Percentiles rank a stretch among this genome's conserved stretches.
phyloP scores from a whole-genome alignment of 2,888 invertebrate species.

The Julus scanicus region DNA sequence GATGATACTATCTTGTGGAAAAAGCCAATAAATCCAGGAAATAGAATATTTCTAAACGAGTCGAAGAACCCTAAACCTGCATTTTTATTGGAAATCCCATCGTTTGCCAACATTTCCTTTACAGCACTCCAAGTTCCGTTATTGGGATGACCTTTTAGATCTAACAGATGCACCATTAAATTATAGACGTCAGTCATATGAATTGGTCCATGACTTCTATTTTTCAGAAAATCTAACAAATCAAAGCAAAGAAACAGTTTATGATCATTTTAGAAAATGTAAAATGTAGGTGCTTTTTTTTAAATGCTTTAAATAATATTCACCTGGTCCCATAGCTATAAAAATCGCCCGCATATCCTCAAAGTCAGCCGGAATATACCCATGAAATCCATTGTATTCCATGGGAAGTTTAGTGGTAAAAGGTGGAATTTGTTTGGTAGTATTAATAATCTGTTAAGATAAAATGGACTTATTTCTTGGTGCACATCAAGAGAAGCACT shows the following conservation, averaged over 20 bases:
- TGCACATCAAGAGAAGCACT: background rate
- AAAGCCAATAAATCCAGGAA: background rate
- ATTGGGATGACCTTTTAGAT: slow-evolving; percentile 50
- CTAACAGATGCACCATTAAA: slow-evolving; percentile 43
- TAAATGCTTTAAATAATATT: background rate
- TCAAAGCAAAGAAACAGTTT: background rate
- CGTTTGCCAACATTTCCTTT: slow-evolving; percentile 49
- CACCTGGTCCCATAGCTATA: slow-evolving; percentile 50
- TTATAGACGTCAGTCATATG: slow-evolving; percentile 54
- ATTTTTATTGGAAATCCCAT: background rate
- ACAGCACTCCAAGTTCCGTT: slow-evolving; percentile 55
- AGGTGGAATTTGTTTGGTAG: slow-evolving; percentile 46
- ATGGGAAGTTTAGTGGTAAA: background rate
- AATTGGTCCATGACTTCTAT: slow-evolving; percentile 37
- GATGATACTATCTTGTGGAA: background rate
- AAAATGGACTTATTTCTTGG: background rate
- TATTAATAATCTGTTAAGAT: slow-evolving; percentile 29
- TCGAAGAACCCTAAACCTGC: background rate
- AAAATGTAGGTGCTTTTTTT: background rate
- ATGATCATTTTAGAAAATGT: background rate
- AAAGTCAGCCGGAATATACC: slow-evolving; percentile 20
- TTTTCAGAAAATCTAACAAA: slow-evolving; percentile 14
- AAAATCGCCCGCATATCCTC: slow-evolving; percentile 52
- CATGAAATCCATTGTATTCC: slow-evolving; percentile 51
- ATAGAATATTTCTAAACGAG: background rate